phyloP scores from a whole-genome alignment of 2,113 vertebrate species.

The Pangasianodon gigas region DNA sequence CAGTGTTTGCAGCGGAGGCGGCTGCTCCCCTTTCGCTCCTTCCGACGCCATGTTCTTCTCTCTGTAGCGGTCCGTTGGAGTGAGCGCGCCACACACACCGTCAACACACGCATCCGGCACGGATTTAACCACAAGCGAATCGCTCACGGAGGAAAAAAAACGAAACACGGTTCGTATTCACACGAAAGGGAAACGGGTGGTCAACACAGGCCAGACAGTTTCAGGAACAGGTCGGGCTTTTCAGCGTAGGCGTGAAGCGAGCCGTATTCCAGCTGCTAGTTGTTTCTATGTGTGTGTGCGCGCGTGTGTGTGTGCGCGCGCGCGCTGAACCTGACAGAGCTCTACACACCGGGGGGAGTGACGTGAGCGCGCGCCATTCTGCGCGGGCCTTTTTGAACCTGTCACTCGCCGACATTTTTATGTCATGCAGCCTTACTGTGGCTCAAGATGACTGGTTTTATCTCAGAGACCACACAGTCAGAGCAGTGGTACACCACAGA shows the following conservation, averaged over 20 bases:
- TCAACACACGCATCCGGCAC: constrained; percentile 68
- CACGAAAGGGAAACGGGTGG: background rate
- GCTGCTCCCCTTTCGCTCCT: constrained; percentile 77
- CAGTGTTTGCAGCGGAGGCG: constrained; percentile 74
- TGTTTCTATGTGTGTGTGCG: constrained; percentile 34
- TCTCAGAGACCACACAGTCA: background rate
- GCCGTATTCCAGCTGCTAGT: constrained; percentile 65
- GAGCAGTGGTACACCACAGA: background rate
- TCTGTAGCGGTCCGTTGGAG: constrained; percentile 73
- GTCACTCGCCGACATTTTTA: constrained; percentile 21
- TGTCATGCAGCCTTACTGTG: background rate
- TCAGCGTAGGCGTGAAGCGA: constrained; percentile 58
- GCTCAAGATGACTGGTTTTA: background rate
- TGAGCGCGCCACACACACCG: constrained; percentile 57
- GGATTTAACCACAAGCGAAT: constrained; percentile 67
- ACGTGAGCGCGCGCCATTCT: constrained; percentile 59
- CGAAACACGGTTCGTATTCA: constrained; percentile 31
- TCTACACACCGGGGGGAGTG: constrained; percentile 46
- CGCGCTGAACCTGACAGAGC: constrained; percentile 50
- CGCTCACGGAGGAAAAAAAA: constrained; percentile 32
- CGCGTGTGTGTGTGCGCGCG: constrained; percentile 38
- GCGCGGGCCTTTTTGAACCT: constrained; percentile 29
- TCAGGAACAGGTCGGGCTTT: constrained; percentile 36
- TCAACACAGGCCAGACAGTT: background rate
- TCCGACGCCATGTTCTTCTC: constrained; percentile 81